Evolutionary conservation across 2,888 invertebrate genomes (phyloP), one percentile per base, ranked within the genome.

Genomic region (Lithophane leautieri): DNA sequence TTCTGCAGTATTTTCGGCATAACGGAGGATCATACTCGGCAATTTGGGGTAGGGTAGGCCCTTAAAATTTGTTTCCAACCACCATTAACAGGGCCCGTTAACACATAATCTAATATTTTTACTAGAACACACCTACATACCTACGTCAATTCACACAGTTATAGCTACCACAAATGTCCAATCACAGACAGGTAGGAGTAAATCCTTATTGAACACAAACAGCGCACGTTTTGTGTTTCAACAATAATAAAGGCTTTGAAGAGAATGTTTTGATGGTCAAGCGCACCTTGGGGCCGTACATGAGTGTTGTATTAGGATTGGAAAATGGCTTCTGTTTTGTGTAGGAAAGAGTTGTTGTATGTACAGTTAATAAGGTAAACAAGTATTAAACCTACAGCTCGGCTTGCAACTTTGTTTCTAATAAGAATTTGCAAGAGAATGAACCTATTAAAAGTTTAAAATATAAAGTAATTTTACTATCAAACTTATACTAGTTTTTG

Each of bases 191-290:
- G 60, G 52, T 69, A 16, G 65, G n/a, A 58, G 25, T 60, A 75
- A 81, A 81, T 78, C 82, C 82, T 58, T 73, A 86, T 86, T 69
- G 74, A 86, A 87, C 22, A 76, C 58, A 83, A 86, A 86, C 86
- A 87, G 1, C 2, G 50, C 14, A 40, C 69, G 66, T 77, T 81
- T 42, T 78, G 67, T 73, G 75, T 62, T 58, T 28, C 63, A 82
- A 80, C 73, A 75, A 69, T 7, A 84, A 84, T 54, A 80, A 40
- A 14, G 19, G 61, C 62, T 70, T 73, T 56, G 40, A 28, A 40
- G 50, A 16, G 22, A 47, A 40, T 79, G 71, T 73, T 72, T 68
- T 80, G 84, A 66, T 82, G 86, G 85, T 87, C 86, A 87, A 77
- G 75, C 52, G 63, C n/a, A 34, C 61, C 87, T 72, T 11, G 40